Evolutionary conservation across 2,113 vertebrate species (phyloP), one percentile per base, ranked within the genome.

Genomic region (Paratilapia polleni): DNA sequence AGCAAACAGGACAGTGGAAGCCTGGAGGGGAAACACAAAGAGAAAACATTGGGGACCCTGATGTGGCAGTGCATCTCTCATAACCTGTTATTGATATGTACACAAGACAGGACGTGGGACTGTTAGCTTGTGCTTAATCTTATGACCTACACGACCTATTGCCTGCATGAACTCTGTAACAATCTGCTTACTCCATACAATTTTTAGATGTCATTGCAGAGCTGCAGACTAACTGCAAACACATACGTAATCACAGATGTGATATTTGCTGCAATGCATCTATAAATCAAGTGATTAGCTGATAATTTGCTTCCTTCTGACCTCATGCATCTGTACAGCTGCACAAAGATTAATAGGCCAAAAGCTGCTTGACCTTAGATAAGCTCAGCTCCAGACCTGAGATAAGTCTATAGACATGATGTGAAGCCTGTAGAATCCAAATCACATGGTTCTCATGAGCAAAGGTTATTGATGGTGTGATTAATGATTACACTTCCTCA

Each of bases 1-100:
- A 97, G 96, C 98, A 99, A 66, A 99, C 95, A 17, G 98, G 98
- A 94, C 98, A 99, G 94, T 98, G 98, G 95, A 99, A 98, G 87
- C 97, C 98, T 98, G 94, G 41, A 76, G 66, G 61, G 52, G 82
- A 83, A 86, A 85, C 22, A 80, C 31, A 89, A 80, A 81, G 22
- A 85, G 31, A 84, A 80, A 24, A 84, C 57, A 26, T 78, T 87
- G 64, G 76, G 64, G 57, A 70, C 41, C 28, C 76, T 60, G 76
- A 81, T 73, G 81, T 41, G 28, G 5, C 58, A 36, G n/a, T 19
- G 6, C 17, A 52, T 59, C 1, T 52, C 20, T 74, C n/a, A 49
- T 19, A 61, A 66, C 2, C 0, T 81, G 54, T 62, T 83, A 88
- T 47, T 90, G 83, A 81, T 15, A 61, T 83, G 66, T 86, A 86